Evolutionary conservation across 2,888 invertebrate genomes (phyloP), one percentile per base, ranked within the genome.

Genomic region (Tupiocoris notatus): DNA sequence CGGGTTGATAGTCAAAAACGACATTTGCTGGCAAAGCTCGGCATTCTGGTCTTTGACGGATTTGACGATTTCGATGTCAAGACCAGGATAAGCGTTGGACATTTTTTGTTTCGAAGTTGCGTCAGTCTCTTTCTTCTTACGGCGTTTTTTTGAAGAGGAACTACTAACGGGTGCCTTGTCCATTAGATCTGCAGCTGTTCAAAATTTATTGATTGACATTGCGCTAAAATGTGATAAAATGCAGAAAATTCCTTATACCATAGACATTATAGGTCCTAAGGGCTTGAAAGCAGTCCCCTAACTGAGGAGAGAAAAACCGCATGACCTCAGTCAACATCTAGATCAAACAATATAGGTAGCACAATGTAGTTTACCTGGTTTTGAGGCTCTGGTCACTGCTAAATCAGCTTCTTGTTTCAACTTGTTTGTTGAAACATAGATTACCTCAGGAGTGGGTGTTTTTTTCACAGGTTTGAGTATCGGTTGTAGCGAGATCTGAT

Each of bases 341-440:
- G n/a, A n/a, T n/a, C n/a, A n/a, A n/a, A n/a, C n/a, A n/a, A n/a
- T n/a, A n/a, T n/a, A n/a, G n/a, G n/a, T n/a, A n/a, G n/a, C n/a
- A n/a, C n/a, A n/a, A n/a, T n/a, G n/a, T n/a, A 54, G 54, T 12
- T 54, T 21, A 67, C 67, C 67, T 9, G 67, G 56, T 57, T 67
- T 67, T n/a, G 23, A 17, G 3, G 56, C 20, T 21, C 54, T 71
- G n/a, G 62, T 23, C 58, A 16, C 22, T 3, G 24, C 24, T 17
- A 59, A 21, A 12, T 61, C 24, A 17, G 62, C 21, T 3, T 73
- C 63, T 67, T 80, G 78, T 74, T 80, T 79, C 16, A 79, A 66
- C 76, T 80, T 79, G 79, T 88, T 88, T 1, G 88, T 88, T 80
- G 88, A 88, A 0, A 89, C 88, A 0, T 88, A 88, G 71, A 89